These are phyloP conservation scores for Picus viridis DNA, from an alignment of 2,797 vertebrate genomes.

Conservation along the genomic window DNA sequence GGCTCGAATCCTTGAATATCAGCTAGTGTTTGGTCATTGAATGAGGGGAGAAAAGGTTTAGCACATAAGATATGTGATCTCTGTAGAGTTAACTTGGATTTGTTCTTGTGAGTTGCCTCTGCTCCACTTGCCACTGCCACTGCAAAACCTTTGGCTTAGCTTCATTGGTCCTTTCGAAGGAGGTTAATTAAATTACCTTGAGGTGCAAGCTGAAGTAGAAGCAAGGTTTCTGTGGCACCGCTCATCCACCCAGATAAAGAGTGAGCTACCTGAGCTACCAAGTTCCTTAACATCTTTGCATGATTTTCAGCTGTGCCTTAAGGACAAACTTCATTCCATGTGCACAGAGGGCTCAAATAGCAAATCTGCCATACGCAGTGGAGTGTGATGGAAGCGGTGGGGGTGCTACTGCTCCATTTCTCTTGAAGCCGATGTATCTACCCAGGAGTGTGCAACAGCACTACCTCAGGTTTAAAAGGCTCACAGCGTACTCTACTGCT, in stretches of 20 bases:
- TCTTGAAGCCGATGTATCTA: not conserved
- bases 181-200: not conserved
- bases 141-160: not conserved
- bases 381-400: not conserved
- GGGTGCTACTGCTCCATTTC: not conserved
- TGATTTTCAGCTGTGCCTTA: not conserved
- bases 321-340: not conserved
- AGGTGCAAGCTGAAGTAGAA: not conserved
- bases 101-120: not conserved
- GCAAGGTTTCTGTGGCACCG: not conserved
- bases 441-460: not conserved
- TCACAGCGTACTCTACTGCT: not conserved
- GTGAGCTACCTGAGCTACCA: not conserved
- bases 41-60: not conserved
- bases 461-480: not conserved
- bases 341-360: not conserved
- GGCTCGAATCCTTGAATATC: not conserved
- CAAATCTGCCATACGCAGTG: not conserved
- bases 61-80: not conserved
- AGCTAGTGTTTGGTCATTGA: not conserved
- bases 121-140: not conserved
- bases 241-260: not conserved
- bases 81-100: not conserved
- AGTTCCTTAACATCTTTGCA: not conserved
- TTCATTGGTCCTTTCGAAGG: not conserved